A percentile compares a stretch with the other conserved stretches of the same genome.
Evolutionary conservation across 2,797 vertebrate genomes (phyloP).

Genomic region (Dendrocincla fuliginosa): DNA sequence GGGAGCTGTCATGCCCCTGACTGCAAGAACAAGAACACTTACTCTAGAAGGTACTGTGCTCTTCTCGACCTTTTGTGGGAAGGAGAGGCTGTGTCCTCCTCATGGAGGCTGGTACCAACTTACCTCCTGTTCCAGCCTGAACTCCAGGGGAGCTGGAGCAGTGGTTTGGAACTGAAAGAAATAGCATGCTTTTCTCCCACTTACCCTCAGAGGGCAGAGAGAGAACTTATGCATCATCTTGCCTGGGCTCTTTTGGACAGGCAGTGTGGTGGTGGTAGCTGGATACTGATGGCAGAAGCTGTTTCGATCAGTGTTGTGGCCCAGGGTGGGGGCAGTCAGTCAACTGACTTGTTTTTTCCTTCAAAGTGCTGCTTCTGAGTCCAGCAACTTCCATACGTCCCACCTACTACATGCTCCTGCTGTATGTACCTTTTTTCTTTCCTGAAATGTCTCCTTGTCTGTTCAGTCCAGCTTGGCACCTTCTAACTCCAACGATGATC

Average conservation of each 20-base stretch:
- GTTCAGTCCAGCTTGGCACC: background rate
- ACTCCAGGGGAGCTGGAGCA: background rate
- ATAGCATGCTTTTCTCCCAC: background rate
- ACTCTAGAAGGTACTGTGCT: fast-evolving
- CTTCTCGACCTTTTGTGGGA: background rate
- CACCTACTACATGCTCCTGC: background rate
- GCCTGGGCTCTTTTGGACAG: background rate
- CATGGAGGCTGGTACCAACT: background rate
- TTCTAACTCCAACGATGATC: fast-evolving
- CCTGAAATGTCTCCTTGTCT: background rate
- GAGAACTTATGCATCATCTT: background rate
- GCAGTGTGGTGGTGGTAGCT: background rate
- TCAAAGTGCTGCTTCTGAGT: background rate
- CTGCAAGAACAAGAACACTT: background rate
- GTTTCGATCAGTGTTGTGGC: fast-evolving
- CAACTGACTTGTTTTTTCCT: background rate
- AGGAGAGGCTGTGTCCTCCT: background rate
- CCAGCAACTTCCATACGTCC: background rate
- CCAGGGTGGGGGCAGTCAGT: background rate
- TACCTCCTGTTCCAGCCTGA: background rate
- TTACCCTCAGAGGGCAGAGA: background rate
- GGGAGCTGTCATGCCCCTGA: background rate
- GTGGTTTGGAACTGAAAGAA: background rate
- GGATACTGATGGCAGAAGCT: background rate
- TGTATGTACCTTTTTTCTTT: background rate